These are phyloP conservation scores for Passer montanus DNA, from an alignment of 2,113 vertebrate species.

Conservation along the genomic window DNA sequence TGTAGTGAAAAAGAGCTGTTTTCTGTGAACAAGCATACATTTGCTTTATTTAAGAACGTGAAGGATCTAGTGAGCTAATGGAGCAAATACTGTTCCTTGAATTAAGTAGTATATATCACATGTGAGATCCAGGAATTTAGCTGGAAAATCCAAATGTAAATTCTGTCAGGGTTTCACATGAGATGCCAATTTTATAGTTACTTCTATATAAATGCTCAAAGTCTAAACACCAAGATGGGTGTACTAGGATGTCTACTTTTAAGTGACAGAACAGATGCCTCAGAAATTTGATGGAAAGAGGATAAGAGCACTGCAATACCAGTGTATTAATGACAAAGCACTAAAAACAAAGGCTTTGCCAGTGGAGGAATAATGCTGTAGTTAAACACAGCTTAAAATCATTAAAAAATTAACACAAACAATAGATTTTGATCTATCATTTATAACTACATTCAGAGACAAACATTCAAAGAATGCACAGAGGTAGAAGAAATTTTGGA, in stretches of 20 bases:
- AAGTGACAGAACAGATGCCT: background rate
- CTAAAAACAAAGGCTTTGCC: background rate
- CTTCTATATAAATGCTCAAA: background rate
- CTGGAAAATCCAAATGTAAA: background rate
- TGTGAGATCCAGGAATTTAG: background rate
- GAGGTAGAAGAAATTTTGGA: background rate
- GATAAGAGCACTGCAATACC: background rate
- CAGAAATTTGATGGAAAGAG: background rate
- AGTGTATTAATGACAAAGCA: background rate
- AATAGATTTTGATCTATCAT: background rate
- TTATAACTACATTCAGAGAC: background rate
- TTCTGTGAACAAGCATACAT: background rate
- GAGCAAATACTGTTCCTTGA: background rate
- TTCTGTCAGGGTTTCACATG: background rate
- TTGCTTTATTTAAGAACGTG: background rate
- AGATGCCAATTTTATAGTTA: background rate
- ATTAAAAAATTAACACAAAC: background rate
- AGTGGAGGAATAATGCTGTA: background rate
- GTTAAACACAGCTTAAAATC: background rate
- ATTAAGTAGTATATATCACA: background rate
- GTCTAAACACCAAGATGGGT: background rate
- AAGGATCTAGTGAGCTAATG: background rate
- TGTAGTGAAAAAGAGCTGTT: background rate
- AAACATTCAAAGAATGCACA: background rate
- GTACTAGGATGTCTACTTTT: background rate